Conservation (phyloP, 2,888 invertebrate species). For the Buathra laborator region DNA sequence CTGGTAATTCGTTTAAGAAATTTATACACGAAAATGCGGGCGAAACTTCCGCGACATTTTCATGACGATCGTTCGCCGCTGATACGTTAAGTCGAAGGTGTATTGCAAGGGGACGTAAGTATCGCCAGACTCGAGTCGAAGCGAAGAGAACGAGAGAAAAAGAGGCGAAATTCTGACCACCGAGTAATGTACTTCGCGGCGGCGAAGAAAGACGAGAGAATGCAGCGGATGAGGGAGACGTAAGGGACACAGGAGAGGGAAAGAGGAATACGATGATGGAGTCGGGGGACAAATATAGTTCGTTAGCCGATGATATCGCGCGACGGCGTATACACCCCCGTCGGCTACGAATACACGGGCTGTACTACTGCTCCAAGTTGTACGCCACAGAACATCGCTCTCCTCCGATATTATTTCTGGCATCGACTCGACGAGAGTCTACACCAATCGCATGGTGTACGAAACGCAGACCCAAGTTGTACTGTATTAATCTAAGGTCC, state of each 20-base stretch:
- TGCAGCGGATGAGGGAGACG: slow-evolving; percentile 32
- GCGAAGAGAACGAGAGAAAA: slow-evolving; percentile 29
- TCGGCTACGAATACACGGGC: slow-evolving; percentile 46
- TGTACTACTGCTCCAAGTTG: slow-evolving; percentile 11
- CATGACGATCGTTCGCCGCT: neutral
- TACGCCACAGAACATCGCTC: slow-evolving; percentile 46
- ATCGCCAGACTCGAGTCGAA: neutral
- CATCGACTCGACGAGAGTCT: slow-evolving; percentile 76
- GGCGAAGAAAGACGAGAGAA: slow-evolving; percentile 55
- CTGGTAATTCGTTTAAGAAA: neutral
- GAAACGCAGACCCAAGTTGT: slow-evolving; percentile 73
- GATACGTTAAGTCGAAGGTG: neutral
- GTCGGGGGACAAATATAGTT: slow-evolving; percentile 81
- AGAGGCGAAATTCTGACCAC: slow-evolving; percentile 27
- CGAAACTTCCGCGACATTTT: neutral
- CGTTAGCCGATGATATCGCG: slow-evolving; percentile 80
- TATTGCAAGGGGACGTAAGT: neutral
- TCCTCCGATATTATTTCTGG: slow-evolving; percentile 82
- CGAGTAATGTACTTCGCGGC: slow-evolving; percentile 46
- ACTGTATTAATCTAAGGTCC: slow-evolving; percentile 47
- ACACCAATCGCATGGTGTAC: slow-evolving; percentile 69
- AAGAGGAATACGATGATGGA: slow-evolving; percentile 52
- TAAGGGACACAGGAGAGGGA: slow-evolving; percentile 41
- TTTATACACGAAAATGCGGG: neutral
- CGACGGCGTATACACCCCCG: slow-evolving; percentile 74